Conservation (phyloP, 53 echinoderm and acorn worm species). For the Paracentrotus lividus region DNA sequence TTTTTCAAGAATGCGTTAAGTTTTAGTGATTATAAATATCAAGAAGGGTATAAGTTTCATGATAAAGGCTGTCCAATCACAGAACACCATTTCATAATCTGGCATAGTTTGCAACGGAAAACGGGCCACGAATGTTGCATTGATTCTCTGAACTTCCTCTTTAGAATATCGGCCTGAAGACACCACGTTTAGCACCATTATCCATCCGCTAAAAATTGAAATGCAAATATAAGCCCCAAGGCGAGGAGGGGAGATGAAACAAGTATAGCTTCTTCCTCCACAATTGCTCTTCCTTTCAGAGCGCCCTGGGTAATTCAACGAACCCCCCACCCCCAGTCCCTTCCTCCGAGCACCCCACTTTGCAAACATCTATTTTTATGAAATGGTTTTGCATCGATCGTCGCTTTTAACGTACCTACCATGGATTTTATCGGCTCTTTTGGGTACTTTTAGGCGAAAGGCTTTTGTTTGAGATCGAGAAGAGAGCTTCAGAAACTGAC, state of each 20-base stretch:
- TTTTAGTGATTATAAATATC: neutral
- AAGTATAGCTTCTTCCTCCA: neutral
- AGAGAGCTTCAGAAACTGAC: slow-evolving; percentile 29
- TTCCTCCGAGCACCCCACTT: neutral
- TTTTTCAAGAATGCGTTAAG: neutral
- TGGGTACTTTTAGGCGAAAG: slow-evolving; percentile 42
- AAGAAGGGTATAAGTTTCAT: too few species aligned
- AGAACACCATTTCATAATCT: neutral
- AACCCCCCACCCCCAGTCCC: slow-evolving; percentile 3
- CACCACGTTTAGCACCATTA: slow-evolving; percentile 26
- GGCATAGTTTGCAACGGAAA: neutral
- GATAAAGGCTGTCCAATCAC: neutral
- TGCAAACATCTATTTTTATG: slow-evolving; percentile 50
- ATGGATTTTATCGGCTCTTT: slow-evolving; percentile 50
- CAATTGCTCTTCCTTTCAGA: neutral
- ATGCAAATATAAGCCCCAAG: slow-evolving; percentile 17
- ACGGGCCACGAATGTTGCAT: neutral
- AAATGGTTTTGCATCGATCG: slow-evolving; percentile 52
- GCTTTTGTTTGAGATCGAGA: neutral
- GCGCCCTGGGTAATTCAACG: slow-evolving; percentile 7
- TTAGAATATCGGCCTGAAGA: slow-evolving; percentile 31
- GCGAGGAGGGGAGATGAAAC: neutral
- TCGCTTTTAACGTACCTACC: slow-evolving; percentile 40
- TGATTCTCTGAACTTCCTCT: slow-evolving; percentile 8
- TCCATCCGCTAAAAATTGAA: slow-evolving; percentile 48